phyloP scores from a whole-genome alignment of 92 coral and sea anemone species.

The Epizoanthus fatuus region DNA sequence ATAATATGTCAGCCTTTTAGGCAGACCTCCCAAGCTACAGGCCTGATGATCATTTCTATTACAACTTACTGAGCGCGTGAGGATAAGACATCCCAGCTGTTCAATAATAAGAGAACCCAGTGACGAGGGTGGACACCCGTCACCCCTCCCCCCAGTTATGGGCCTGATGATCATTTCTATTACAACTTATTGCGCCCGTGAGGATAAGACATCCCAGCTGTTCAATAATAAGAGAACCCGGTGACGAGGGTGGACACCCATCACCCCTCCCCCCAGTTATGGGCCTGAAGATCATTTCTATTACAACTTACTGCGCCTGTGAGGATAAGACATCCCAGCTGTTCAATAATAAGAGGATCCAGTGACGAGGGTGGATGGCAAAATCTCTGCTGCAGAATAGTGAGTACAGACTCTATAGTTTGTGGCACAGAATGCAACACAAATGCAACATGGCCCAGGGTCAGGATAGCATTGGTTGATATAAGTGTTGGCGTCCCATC shows the following conservation, averaged over 20 bases:
- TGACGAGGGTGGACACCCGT: no score
- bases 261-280: neutral
- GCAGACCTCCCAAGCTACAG: no score
- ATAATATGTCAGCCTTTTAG: no score
- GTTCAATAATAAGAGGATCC: constrained; percentile 96
- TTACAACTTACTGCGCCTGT: constrained; percentile 80
- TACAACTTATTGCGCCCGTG: no score
- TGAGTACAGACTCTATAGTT: constrained; percentile 89
- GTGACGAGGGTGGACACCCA: neutral
- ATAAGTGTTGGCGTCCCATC: constrained; percentile 82
- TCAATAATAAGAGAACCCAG: no score
- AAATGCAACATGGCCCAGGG: constrained; percentile 93
- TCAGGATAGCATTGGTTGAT: constrained; percentile 90
- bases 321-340: constrained; percentile 84
- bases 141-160: no score
- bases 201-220: no score
- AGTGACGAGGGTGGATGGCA: constrained; percentile 96
- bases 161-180: no score
- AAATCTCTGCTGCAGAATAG: constrained; percentile 93
- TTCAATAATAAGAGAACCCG: no score
- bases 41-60: neutral
- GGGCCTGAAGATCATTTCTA: neutral
- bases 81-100: neutral
- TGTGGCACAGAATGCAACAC: constrained; percentile 85
- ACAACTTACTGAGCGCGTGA: neutral